phyloP scores from a whole-genome alignment of 2,797 vertebrate species.

The Liparis tanakae region DNA sequence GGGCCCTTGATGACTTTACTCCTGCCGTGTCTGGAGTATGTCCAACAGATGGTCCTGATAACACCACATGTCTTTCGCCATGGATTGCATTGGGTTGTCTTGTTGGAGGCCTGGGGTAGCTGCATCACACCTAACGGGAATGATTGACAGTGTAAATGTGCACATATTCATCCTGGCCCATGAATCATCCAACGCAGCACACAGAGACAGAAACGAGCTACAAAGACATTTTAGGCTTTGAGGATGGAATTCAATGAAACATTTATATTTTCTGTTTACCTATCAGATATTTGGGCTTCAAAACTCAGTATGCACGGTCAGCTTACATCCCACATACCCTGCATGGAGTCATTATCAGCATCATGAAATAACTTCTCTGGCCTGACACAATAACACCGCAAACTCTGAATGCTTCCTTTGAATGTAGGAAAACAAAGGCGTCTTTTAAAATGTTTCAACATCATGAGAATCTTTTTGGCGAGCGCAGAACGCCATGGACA shows the following conservation, averaged over 20 bases:
- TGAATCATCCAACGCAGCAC: slow-evolving; percentile 32
- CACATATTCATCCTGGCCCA: slow-evolving; percentile 27
- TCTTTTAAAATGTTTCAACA: slow-evolving; percentile 62
- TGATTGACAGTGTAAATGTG: slow-evolving; percentile 49
- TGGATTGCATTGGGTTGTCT: slow-evolving; percentile 42
- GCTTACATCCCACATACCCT: not conserved
- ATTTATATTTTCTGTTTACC: not conserved
- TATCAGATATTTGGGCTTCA: not conserved
- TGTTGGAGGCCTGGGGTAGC: slow-evolving; percentile 42
- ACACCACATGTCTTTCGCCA: slow-evolving; percentile 56
- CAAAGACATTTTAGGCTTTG: slow-evolving; percentile 7
- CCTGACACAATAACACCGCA: slow-evolving; percentile 43
- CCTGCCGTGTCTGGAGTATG: slow-evolving; percentile 57
- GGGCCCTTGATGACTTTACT: slow-evolving; percentile 67
- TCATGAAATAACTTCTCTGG: slow-evolving; percentile 1
- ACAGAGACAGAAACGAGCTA: slow-evolving; percentile 13
- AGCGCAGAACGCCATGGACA: slow-evolving; percentile 51
- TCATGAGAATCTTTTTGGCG: slow-evolving; percentile 74
- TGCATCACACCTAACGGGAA: slow-evolving; percentile 43
- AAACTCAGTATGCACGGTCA: not conserved
- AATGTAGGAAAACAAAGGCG: slow-evolving; percentile 70
- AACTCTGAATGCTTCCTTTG: slow-evolving; percentile 72
- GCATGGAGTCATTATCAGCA: not conserved
- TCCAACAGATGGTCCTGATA: slow-evolving; percentile 72
- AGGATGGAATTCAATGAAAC: not conserved